Percentiles rank a stretch among this genome's conserved stretches.
Conservation (phyloP, 2,797 vertebrate genomes). For the Epinephelus awoara region DNA sequence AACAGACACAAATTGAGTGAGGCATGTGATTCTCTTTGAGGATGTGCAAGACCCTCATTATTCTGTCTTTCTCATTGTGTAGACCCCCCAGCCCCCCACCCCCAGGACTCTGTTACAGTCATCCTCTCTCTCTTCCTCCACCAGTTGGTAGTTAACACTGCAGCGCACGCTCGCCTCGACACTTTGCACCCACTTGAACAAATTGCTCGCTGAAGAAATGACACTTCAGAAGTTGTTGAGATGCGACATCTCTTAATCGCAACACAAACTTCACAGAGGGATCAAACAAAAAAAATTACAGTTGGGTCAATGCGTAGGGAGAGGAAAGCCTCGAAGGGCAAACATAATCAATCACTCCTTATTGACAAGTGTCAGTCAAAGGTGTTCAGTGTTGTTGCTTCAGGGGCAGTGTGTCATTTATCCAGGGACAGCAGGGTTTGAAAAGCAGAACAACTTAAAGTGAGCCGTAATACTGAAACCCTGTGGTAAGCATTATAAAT, state of each 20-base stretch:
- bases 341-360: constrained; percentile 1
- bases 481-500: neutral
- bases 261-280: constrained; percentile 35
- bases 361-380: constrained; percentile 25
- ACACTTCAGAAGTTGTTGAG: constrained; percentile 51
- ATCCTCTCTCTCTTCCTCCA: neutral
- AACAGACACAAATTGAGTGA: constrained; percentile 40
- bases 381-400: constrained; percentile 5
- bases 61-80: neutral
- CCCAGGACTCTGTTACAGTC: neutral
- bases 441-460: neutral
- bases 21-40: constrained; percentile 34
- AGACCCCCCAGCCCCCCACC: neutral
- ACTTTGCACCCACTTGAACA: constrained; percentile 52
- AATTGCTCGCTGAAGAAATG: constrained; percentile 47
- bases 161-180: constrained; percentile 14
- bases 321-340: neutral
- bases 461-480: neutral
- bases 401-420: constrained; percentile 6
- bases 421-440: neutral
- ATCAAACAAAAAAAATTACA: constrained; percentile 1
- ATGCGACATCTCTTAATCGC: constrained; percentile 12
- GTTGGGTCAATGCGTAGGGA: neutral
- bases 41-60: neutral
- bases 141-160: constrained; percentile 28